Evolutionary conservation across 2,888 invertebrate species (phyloP), one percentile per base, ranked within the genome.

Genomic region (Electrophaes corylata): DNA sequence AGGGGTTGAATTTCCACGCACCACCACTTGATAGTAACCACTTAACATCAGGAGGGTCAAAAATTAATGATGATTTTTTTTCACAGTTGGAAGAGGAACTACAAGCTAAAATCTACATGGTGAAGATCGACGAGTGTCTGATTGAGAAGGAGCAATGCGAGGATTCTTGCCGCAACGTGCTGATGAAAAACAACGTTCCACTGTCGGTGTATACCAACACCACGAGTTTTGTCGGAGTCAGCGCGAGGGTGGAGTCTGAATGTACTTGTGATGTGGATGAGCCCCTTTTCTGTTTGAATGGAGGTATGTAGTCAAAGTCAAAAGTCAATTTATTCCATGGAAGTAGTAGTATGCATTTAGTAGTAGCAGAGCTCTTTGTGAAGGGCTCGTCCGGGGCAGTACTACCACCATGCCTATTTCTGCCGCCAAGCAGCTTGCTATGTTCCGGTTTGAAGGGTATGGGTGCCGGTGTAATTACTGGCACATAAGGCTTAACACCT

Each of bases 201-300:
- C 94, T 95, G 29, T 93, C 96, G 4, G 97, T 99, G 5, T 98
- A 96, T 76, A 98, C 98, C 0, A 99, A 99, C 79, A 95, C 95
- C 1, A 97, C 98, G 0, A 97, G 98, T 3, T 97, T 99, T 78
- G 97, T 99, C 11, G 99, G 99, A 0, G 97, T 99, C 0, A 94
- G 95, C 18, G 97, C 97, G 0, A 92, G 96, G 29, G 95, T 97
- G 0, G 95, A 96, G 79, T 95, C 97, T 0, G 93, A 95, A 45
- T 98, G 98, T 75, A 93, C 93, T 0, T 96, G 96, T 65, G 92
- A 93, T 53, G 86, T 91, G 0, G 88, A 86, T 2, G 90, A 90
- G 11, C 90, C 92, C 0, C 80, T 93, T 0, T 82, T 93, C 0
- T 97, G 97, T 75, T 89, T 96, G 52, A 97, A 98, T 78, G 97